Evolutionary conservation across 2,113 vertebrate genomes (phyloP), one percentile per base, ranked within the genome.

Genomic region (Apistogramma diplotaenia): DNA sequence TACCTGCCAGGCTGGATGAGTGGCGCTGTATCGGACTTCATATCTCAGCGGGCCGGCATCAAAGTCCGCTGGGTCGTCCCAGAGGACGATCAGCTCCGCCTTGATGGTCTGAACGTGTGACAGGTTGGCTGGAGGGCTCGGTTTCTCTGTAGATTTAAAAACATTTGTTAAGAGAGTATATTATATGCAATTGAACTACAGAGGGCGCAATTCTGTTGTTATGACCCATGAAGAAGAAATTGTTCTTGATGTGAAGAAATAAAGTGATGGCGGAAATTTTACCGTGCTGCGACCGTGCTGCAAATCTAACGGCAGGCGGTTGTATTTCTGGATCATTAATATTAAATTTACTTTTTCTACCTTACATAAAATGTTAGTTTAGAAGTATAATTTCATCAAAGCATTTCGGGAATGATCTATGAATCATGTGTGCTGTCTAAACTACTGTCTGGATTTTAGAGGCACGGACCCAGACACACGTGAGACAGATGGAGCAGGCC

Each of bases 91-190:
- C 88, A 98, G 89, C 19, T 94, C 84, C 11, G 95, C 96, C 19
- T 93, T 43, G 7, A 94, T 93, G 51, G 95, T 96, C 89, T 97
- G 96, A 76, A 94, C 91, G 58, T 96, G 93, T 21, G 56, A 94
- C 58, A 99, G 91, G 87, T 94, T 88, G 58, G 80, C 21, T 1
- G 97, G 98, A 78, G 97, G 94, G 46, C 95, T 91, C n/a, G 97
- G 97, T 86, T 94, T 96, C 82, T 95, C 98, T 99, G 94, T 4
- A 40, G 33, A n/a, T n/a, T n/a, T n/a, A n/a, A n/a, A n/a, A n/a
- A n/a, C n/a, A n/a, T n/a, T n/a, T n/a, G n/a, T n/a, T n/a, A n/a
- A n/a, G n/a, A n/a, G n/a, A n/a, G n/a, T n/a, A n/a, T n/a, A n/a
- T n/a, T n/a, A n/a, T n/a, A n/a, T n/a, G n/a, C n/a, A n/a, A n/a